Evolutionary conservation across 2,113 vertebrate genomes (phyloP), one percentile per base, ranked within the genome.

Genomic region (Okapia johnstoni): DNA sequence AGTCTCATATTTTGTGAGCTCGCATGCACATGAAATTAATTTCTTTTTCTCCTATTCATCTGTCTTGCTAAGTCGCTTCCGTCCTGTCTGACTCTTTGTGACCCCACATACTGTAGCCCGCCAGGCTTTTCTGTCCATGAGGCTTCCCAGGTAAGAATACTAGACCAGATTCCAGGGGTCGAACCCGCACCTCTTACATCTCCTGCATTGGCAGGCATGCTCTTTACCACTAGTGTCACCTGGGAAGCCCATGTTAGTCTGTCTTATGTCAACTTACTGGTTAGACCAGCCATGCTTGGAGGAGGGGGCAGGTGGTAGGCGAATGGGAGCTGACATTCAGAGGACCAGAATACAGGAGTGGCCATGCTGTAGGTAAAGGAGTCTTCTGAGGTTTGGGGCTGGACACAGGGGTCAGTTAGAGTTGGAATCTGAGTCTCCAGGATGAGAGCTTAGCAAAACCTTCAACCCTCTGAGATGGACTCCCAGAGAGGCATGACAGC

Each of bases 121-220:
- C 63, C 63, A 70, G 63, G 63, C n/a, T 36, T 70, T 70, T 70
- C 19, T 70, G 63, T 36, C 63, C 0, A 2, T 36, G 63, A 36
- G 63, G 66, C 12, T 70, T 70, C 66, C 19, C 66, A 40, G 66
- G 66, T 70, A 21, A 40, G 66, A 40, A 13, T 6, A 23, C 66
- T 40, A 19, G 66, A 23, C 66, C 1, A 2, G 66, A 70, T 70
- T 23, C n/a, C 66, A 40, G 66, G 66, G 66, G 19, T 23, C 2
- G 19, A 70, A 23, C 19, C n/a, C 2, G 0, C 0, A 3, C 23
- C 19, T 70, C 66, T 40, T 40, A 6, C n/a, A 40, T 23, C n/a
- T 40, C 19, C n/a, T 40, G n/a, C 63, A 1, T 2, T 21, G 17
- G 33, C 19, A 70, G 63, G n/a, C 63, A 70, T 17, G 63, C 66